These are phyloP conservation scores for Turritopsis dohrnii DNA, from an alignment of 30 jellyfish, hydroid and myxozoan genomes.

Conservation along the genomic window DNA sequence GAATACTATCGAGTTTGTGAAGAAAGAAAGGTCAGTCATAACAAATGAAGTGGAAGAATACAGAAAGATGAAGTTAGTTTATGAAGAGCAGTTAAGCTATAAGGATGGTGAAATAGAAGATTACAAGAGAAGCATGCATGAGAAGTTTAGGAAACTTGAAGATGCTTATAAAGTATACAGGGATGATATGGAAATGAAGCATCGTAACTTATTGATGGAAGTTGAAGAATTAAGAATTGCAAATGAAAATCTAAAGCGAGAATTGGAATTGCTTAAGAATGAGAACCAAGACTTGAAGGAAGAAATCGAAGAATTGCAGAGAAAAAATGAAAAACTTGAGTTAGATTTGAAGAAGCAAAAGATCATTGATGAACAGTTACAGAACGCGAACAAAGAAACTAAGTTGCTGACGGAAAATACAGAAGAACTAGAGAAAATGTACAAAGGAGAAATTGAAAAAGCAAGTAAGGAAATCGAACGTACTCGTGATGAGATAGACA, in stretches of 20 bases:
- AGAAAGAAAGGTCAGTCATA: constrained; percentile 38
- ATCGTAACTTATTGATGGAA: background rate
- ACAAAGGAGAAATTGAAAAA: constrained; percentile 28
- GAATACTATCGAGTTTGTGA: constrained; percentile 35
- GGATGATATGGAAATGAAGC: constrained; percentile 24
- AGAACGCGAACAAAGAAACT: background rate
- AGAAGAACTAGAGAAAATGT: constrained; percentile 6
- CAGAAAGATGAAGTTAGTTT: constrained; percentile 8
- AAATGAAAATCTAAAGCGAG: constrained; percentile 31
- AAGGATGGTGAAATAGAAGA: constrained; percentile 47
- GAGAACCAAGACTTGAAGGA: background rate
- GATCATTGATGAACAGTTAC: background rate
- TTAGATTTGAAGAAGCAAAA: constrained; percentile 7
- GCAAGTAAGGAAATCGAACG: background rate
- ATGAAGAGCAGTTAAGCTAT: constrained; percentile 43
- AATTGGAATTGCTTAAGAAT: constrained; percentile 25
- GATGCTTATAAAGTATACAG: constrained; percentile 24
- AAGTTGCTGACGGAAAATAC: background rate
- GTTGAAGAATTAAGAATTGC: constrained; percentile 19
- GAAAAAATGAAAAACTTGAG: constrained; percentile 21
- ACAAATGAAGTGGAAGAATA: constrained; percentile 26
- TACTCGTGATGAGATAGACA: constrained; percentile 10
- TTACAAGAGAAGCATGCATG: constrained; percentile 59
- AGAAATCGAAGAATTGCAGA: background rate
- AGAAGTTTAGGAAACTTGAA: constrained; percentile 39